Conservation (phyloP, 2,888 invertebrate genomes). For the Psococerastis gibbosa region DNA sequence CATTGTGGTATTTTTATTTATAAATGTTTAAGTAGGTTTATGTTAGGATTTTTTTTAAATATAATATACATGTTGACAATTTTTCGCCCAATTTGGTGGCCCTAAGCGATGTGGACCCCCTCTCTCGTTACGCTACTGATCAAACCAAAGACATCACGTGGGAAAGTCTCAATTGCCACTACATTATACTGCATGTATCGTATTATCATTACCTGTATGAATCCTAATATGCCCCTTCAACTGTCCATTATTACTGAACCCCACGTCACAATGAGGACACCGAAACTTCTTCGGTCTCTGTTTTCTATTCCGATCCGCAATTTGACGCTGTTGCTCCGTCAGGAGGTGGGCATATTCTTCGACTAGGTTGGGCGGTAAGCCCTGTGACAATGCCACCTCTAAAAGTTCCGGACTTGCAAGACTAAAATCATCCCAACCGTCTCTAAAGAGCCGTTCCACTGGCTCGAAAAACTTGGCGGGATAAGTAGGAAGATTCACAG, state of each 20-base stretch:
- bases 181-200: no score
- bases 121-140: no score
- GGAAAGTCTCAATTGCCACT: no score
- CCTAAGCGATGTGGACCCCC: no score
- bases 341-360: constrained; percentile 12
- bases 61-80: no score
- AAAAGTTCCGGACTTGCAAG: background rate
- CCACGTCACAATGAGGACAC: constrained; percentile 75
- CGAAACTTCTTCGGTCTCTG: constrained; percentile 80
- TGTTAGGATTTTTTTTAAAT: no score
- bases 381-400: constrained; percentile 4
- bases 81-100: no score
- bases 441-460: no score
- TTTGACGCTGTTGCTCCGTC: constrained; percentile 9
- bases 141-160: no score
- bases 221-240: constrained; percentile 80
- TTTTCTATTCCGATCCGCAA: constrained; percentile 29
- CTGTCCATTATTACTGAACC: constrained; percentile 88
- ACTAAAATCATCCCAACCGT: background rate
- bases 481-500: background rate
- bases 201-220: constrained; percentile 69
- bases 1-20: no score
- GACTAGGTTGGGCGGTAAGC: constrained; percentile 6
- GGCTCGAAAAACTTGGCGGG: background rate
- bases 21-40: no score